A percentile compares a stretch with the other conserved stretches of the same genome.
Conservation (phyloP, 1,140 invertebrate genomes). For the Bombyx mori region ASM3026992v2 NC_085110.1:14854501-14855000, state of each 20-base stretch:
- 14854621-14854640: slow-evolving; percentile 14
- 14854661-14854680: slow-evolving; percentile 25
- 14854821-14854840: slow-evolving; percentile 32
- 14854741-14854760: slow-evolving; percentile 43
- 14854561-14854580: slow-evolving; percentile 17
- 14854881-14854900: slow-evolving; percentile 20
- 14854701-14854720: slow-evolving; percentile 19
- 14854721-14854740: slow-evolving; percentile 35
- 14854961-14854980: slow-evolving; percentile 38
- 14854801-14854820: slow-evolving; percentile 32
- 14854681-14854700: not conserved
- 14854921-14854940: too few species aligned
- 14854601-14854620: slow-evolving; percentile 11
- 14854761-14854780: slow-evolving; percentile 57
- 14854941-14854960: too few species aligned
- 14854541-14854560: too few species aligned
- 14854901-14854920: slow-evolving; percentile 19
- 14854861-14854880: slow-evolving; percentile 36
- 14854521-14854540: too few species aligned
- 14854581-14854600: slow-evolving; percentile 22
- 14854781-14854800: slow-evolving; percentile 30
- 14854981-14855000: slow-evolving; percentile 33
- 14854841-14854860: slow-evolving; percentile 34
- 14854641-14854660: slow-evolving; percentile 30
- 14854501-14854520: too few species aligned